Conservation (phyloP, 2,888 invertebrate genomes). For the Cinara cedri region DNA sequence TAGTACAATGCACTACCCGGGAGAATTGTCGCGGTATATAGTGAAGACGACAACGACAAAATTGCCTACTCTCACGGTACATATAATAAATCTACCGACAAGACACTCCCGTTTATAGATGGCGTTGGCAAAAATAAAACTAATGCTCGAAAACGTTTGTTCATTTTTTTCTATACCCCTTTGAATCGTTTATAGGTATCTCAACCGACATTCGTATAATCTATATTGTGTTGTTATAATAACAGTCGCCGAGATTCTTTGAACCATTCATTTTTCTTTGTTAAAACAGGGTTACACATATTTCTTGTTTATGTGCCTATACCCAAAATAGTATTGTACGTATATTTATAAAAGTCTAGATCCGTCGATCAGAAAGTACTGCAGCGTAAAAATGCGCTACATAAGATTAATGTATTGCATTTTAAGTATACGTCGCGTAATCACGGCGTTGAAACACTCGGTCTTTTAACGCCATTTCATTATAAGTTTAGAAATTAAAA, state of each 20-base stretch:
- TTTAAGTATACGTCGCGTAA: too few relatives aligned
- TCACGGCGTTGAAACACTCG: too few relatives aligned
- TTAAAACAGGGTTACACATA: too few relatives aligned
- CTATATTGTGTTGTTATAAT: constrained; percentile 31
- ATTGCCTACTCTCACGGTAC: constrained; percentile 19
- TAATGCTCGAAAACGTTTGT: background rate
- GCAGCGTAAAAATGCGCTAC: too few relatives aligned
- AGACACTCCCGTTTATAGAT: background rate
- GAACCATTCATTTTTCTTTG: too few relatives aligned
- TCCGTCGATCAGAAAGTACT: too few relatives aligned
- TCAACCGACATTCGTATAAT: background rate
- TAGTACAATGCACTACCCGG: background rate
- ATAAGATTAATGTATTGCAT: too few relatives aligned
- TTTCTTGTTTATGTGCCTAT: too few relatives aligned
- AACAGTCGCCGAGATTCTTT: background rate
- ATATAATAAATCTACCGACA: constrained; percentile 33
- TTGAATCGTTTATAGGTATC: constrained; percentile 43
- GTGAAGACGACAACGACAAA: constrained; percentile 30
- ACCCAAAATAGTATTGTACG: too few relatives aligned
- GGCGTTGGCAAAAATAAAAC: constrained; percentile 25
- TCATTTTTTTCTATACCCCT: background rate
- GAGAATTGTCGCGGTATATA: constrained; percentile 1
- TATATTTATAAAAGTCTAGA: too few relatives aligned
- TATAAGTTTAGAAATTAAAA: background rate
- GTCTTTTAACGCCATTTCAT: too few relatives aligned